phyloP scores from a whole-genome alignment of 2,113 vertebrate genomes.

The Halcyon malimbica region DNA sequence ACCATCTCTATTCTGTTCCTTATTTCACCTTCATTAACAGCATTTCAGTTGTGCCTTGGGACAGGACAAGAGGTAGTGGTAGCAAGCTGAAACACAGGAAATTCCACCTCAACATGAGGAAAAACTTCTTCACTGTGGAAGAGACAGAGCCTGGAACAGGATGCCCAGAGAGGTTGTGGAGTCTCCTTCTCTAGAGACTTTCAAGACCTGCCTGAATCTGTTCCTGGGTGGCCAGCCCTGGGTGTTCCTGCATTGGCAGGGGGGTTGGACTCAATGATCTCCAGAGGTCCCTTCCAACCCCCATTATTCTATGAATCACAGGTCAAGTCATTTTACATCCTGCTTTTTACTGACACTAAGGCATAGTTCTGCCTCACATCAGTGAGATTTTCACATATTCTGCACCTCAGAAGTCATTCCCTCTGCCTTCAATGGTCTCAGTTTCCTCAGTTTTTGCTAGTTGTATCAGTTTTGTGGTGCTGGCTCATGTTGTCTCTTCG shows the following conservation, averaged over 20 bases:
- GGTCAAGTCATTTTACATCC: neutral
- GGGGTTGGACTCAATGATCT: neutral
- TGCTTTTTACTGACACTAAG: neutral
- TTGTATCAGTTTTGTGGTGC: neutral
- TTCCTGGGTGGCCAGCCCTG: too few relatives aligned
- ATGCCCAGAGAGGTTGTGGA: too few relatives aligned
- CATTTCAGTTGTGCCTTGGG: neutral
- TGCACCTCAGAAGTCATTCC: neutral
- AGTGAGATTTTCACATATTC: neutral
- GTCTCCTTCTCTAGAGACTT: too few relatives aligned
- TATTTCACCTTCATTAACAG: slow-evolving; percentile 8
- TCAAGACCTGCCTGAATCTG: too few relatives aligned
- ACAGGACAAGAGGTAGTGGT: too few relatives aligned
- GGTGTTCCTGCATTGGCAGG: neutral
- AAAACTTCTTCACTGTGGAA: too few relatives aligned
- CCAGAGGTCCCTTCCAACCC: slow-evolving; percentile 32
- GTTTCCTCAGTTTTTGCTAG: neutral
- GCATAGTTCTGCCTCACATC: neutral
- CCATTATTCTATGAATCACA: neutral
- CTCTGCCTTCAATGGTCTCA: neutral
- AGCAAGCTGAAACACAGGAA: too few relatives aligned
- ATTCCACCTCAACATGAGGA: too few relatives aligned
- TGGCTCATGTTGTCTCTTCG: neutral
- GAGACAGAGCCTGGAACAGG: too few relatives aligned
- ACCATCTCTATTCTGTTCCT: neutral